These are phyloP conservation scores for Crenichthys baileyi DNA, from an alignment of 2,797 vertebrate species.

Conservation along the genomic window DNA sequence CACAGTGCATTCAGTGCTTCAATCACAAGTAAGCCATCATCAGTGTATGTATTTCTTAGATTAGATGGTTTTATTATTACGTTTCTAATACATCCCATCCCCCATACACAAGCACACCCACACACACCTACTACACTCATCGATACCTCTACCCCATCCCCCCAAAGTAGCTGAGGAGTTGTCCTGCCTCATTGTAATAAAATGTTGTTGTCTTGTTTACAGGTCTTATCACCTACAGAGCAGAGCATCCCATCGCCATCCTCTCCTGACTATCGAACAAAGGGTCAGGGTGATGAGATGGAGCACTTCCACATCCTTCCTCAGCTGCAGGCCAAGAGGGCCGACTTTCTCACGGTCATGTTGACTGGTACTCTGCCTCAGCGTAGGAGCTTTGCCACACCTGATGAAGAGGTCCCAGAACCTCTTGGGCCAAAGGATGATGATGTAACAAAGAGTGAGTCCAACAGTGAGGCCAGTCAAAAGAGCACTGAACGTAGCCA, in stretches of 20 bases:
- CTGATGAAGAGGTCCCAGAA: slow-evolving; percentile 67
- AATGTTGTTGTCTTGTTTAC: slow-evolving; percentile 28
- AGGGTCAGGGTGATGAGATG: slow-evolving; percentile 84
- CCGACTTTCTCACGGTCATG: slow-evolving; percentile 91
- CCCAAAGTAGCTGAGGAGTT: no score
- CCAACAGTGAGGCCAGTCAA: slow-evolving; percentile 90
- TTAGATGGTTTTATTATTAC: no score
- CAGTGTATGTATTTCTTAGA: no score
- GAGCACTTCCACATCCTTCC: slow-evolving; percentile 85
- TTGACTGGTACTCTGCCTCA: slow-evolving; percentile 84
- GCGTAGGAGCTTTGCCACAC: slow-evolving; percentile 82
- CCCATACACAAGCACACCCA: no score
- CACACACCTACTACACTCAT: no score
- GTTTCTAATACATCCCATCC: no score
- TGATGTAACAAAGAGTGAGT: slow-evolving; percentile 83
- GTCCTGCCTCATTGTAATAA: neutral
- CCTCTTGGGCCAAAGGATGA: slow-evolving; percentile 81
- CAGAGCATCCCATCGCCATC: slow-evolving; percentile 45
- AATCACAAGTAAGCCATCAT: no score
- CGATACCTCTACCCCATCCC: no score
- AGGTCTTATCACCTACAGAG: slow-evolving; percentile 63
- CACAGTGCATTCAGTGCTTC: no score
- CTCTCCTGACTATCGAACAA: slow-evolving; percentile 80
- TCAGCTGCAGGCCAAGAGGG: slow-evolving; percentile 84
- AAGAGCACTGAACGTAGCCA: slow-evolving; percentile 93